Percentiles rank a stretch among this genome's conserved stretches.
These are phyloP conservation scores for Accipiter virgatus DNA, from an alignment of 2,113 vertebrate species.

Conservation along the genomic window DNA sequence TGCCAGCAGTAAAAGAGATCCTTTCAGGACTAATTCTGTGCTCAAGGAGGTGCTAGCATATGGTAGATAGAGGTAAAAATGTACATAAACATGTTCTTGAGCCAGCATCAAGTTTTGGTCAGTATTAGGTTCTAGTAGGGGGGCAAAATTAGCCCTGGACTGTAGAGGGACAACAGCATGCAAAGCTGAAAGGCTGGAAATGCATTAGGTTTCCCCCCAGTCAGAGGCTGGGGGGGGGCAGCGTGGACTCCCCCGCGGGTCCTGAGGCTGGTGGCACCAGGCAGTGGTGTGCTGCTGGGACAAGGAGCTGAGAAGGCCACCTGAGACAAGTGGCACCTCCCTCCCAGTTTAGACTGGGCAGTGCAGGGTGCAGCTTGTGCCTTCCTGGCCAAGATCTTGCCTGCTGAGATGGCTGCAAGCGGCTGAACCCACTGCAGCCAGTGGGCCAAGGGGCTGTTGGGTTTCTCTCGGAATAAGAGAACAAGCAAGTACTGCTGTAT, in stretches of 20 bases:
- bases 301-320: fast-evolving
- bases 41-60: not conserved
- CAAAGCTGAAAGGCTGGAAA: not conserved
- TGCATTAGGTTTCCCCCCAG: fast-evolving
- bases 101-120: not conserved
- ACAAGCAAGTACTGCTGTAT: not conserved
- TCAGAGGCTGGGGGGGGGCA: not conserved
- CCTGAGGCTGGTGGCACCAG: not conserved
- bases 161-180: fast-evolving
- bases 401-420: not conserved
- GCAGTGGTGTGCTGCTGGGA: not conserved
- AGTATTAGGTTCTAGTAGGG: not conserved
- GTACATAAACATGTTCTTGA: not conserved
- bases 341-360: too few species aligned
- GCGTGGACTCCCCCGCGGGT: fast-evolving
- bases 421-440: not conserved
- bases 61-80: not conserved
- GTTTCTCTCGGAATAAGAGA: not conserved
- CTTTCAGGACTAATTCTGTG: not conserved
- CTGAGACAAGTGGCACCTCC: not conserved
- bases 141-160: not conserved
- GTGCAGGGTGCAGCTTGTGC: not conserved
- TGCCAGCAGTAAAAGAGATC: not conserved
- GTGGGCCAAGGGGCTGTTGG: not conserved
- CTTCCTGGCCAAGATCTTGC: too few species aligned